Evolutionary conservation across 2,888 invertebrate species (phyloP).

Genomic region (Chymomyza procnemis): DNA sequence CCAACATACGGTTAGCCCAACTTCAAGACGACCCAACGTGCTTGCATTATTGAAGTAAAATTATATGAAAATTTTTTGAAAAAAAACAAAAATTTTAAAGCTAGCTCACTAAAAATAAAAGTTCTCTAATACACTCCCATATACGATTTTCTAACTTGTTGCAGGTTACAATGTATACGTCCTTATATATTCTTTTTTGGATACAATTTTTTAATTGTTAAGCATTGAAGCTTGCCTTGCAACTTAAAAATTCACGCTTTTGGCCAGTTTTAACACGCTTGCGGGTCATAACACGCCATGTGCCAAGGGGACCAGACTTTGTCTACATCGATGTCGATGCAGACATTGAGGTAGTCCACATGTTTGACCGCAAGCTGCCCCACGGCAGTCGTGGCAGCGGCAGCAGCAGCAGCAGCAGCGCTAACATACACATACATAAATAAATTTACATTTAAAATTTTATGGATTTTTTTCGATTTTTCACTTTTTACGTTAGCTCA

Average conservation of each 20-base stretch:
- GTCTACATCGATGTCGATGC: background rate
- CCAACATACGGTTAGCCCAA: too few species aligned
- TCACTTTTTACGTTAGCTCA: constrained; percentile 5
- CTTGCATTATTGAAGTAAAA: too few species aligned
- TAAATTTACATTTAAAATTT: constrained; percentile 72
- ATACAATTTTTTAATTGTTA: background rate
- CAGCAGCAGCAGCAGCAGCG: constrained; percentile 23
- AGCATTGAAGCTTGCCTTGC: background rate
- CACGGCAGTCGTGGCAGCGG: background rate
- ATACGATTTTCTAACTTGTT: too few species aligned
- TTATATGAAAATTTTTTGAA: too few species aligned
- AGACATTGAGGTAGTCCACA: background rate
- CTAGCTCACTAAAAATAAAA: too few species aligned
- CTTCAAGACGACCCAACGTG: too few species aligned
- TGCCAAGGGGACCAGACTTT: background rate
- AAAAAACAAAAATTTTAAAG: too few species aligned
- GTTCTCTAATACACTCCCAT: too few species aligned
- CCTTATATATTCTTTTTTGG: background rate
- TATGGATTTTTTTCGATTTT: constrained; percentile 47
- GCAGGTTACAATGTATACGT: too few species aligned
- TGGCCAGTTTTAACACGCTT: constrained; percentile 55
- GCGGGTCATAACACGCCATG: constrained; percentile 37
- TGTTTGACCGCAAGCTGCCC: background rate
- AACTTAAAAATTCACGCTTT: constrained; percentile 29
- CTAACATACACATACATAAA: constrained; percentile 58